phyloP scores from a whole-genome alignment of 2,113 vertebrate genomes.

The Struthio camelus region DNA sequence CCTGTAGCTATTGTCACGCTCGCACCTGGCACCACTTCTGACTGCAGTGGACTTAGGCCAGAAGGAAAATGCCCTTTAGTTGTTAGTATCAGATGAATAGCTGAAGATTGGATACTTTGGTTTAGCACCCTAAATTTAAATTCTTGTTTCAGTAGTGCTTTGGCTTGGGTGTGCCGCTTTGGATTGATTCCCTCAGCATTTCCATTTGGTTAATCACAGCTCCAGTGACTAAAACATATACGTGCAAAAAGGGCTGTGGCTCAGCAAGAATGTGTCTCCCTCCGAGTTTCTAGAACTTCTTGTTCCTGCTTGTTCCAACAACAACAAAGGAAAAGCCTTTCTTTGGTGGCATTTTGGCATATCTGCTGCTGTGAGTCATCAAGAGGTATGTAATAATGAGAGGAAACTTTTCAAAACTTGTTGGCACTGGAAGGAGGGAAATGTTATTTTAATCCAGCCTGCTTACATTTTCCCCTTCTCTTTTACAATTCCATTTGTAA shows the following conservation, averaged over 20 bases:
- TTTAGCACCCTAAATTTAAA: not conserved
- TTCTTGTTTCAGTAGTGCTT: not conserved
- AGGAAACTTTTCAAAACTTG: constrained; percentile 58
- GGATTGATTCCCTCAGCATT: not conserved
- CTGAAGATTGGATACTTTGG: not conserved
- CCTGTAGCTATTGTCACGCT: constrained; percentile 2
- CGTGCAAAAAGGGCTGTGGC: not conserved
- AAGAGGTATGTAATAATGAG: not conserved
- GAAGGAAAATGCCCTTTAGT: constrained; percentile 3
- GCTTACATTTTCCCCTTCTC: constrained; percentile 28
- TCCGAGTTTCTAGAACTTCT: constrained; percentile 23
- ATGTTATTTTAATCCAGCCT: constrained; percentile 53
- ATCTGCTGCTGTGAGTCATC: constrained; percentile 51
- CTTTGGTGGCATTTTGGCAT: constrained; percentile 57
- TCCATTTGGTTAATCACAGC: not conserved
- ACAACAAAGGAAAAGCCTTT: constrained; percentile 39
- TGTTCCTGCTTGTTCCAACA: constrained; percentile 40
- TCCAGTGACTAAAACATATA: constrained; percentile 4
- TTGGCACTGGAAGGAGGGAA: not conserved
- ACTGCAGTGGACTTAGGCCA: not conserved
- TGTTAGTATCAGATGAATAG: not conserved
- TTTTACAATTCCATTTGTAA: constrained; percentile 11
- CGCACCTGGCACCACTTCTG: not conserved
- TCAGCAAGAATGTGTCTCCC: not conserved
- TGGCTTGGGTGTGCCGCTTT: constrained; percentile 43